phyloP scores from a whole-genome alignment of 2,797 vertebrate species.

The Myiotriccus ornatus region DNA sequence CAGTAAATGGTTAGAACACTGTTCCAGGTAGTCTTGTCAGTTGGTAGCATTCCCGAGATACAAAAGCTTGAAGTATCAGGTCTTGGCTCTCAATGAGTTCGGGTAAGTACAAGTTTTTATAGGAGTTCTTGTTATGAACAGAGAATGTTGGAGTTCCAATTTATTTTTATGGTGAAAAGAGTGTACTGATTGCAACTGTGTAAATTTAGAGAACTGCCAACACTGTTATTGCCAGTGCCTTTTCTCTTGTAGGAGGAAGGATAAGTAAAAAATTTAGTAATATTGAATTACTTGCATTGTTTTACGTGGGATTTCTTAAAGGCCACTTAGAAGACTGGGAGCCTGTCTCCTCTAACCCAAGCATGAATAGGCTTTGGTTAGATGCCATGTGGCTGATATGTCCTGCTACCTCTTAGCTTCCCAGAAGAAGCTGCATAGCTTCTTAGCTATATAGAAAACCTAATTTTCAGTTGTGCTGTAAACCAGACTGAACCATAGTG shows the following conservation, averaged over 20 bases:
- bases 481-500: not conserved
- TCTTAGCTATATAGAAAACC: not conserved
- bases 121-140: not conserved
- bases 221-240: not conserved
- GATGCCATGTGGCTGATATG: not conserved
- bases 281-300: not conserved
- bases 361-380: not conserved
- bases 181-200: not conserved
- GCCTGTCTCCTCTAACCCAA: not conserved
- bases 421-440: too few relatives aligned
- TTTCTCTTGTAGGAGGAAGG: not conserved
- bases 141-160: not conserved
- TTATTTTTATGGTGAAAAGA: not conserved
- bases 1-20: not conserved
- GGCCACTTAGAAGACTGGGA: not conserved
- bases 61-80: not conserved
- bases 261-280: not conserved
- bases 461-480: not conserved
- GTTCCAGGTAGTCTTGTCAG: not conserved
- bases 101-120: not conserved
- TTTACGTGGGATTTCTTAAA: not conserved
- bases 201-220: not conserved
- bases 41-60: not conserved
- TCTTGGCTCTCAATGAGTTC: not conserved
- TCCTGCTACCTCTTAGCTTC: not conserved